Evolutionary conservation across 2,888 invertebrate genomes (phyloP), one percentile per base, ranked within the genome.

Genomic region (Sepioteuthis lessoniana): DNA sequence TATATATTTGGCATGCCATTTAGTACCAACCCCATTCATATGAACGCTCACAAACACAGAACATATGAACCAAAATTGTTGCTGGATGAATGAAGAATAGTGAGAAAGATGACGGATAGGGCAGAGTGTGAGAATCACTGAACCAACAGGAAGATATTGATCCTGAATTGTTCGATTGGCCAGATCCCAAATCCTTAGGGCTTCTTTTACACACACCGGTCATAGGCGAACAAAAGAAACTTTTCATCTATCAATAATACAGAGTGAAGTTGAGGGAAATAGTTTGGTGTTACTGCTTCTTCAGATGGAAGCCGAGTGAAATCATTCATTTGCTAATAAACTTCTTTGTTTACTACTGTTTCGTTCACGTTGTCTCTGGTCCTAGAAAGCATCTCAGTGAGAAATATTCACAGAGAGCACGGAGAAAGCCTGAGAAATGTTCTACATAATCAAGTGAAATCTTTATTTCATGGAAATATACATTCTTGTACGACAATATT

Each of bases 51-150:
- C 42, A 42, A 42, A 42, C 42, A 42, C 16, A 47, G 47, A 47
- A 7, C 47, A 47, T 25, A 76, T 35, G n/a, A n/a, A 76, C 76
- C n/a, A 35, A n/a, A 16, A n/a, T 76, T 76, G 76, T 76, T 76
- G 76, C 76, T 76, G n/a, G 16, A 76, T 35, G 76, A n/a, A 76
- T 76, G 35, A 76, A n/a, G 19, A 16, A 76, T 13, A 35, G 35
- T 16, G n/a, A 35, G 76, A 76, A 76, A 76, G 35, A 76, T 35
- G n/a, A 76, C 76, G 76, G 76, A 76, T n/a, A 35, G 76, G 19
- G 76, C 76, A 76, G 76, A 76, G 76, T 76, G 76, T 76, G n/a
- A 76, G n/a, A 76, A 76, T 76, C 76, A 76, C n/a, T 76, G 76
- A 76, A 76, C n/a, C 76, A 76, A n/a, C n/a, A n/a, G 76, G 76